Evolutionary conservation across 1,140 invertebrate species (phyloP), one percentile per base, ranked within the genome.

Genomic region (Calephelis nemesis): DNA sequence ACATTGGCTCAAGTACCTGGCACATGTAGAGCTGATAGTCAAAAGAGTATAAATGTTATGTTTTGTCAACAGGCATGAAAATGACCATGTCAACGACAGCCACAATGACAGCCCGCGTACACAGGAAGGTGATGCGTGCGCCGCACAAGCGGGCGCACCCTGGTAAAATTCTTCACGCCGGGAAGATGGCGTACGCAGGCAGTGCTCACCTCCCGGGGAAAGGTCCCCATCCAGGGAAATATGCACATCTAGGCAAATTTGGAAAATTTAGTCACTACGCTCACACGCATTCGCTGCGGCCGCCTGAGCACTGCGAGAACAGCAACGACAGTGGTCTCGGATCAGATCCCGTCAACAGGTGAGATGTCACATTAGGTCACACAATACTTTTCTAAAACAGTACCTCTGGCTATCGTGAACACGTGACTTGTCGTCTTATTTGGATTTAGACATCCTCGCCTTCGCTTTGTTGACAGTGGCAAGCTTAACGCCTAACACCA

Each of bases 261-360:
- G 88, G 87, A 13, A 89, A 89, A 71, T 78, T 89, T 40, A 73
- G 80, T 6, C 84, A 90, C 71, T 90, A 90, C 75, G 75, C 87
- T 39, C 85, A 90, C 75, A 83, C 81, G 42, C 87, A 90, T 70
- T 58, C 81, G n/a, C 70, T 87, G 67, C 72, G 85, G n/a, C 89
- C 88, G 63, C 86, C 87, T 7, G 87, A 88, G 72, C 84, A 87
- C 15, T 96, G 96, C 83, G 96, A 97, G 85, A 97, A 96, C 91
- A 97, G 96, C 45, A 97, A 96, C 91, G 96, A 97, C 83, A 97
- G 96, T 70, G 96, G 96, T 19, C 93, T 97, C 63, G 96, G 96
- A 39, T 96, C 95, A 63, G 95, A 96, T 79, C 94, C 96, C 66
- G 77, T 84, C 50, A 82, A 87, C 83, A 87, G 89, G 85, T 90